Evolutionary conservation across 2,797 vertebrate species (phyloP), one percentile per base, ranked within the genome.

Genomic region (Aratinga solstitialis): DNA sequence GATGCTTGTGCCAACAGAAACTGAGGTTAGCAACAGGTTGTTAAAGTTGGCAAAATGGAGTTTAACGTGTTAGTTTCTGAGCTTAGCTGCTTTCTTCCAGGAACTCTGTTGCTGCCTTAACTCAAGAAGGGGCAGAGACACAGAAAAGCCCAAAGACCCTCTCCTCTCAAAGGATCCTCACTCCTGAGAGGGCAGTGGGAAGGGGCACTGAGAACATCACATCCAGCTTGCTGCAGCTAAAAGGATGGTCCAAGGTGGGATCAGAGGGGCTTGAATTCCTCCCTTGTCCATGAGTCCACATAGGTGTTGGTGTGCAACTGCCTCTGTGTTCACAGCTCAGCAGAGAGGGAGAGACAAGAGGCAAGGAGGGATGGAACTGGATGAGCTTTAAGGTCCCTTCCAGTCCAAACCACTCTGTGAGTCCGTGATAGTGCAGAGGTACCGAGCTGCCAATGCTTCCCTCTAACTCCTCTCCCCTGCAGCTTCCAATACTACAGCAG

Each of bases 231-330:
- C 56, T 40, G 36, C 63, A 68, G 45, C 72, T 50, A 13, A 34
- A 78, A 69, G 36, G 50, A 43, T 43, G 34, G 32, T 43, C 13
- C 30, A 12, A 30, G 56, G 29, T 32, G 38, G 29, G 23, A 48
- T 62, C 7, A 11, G 47, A 71, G 42, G 32, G n/a, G n/a, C 56
- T 0, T 62, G 36, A 68, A 68, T 65, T 76, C 38, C 34, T 53
- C 50, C 45, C 34, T 76, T 20, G n/a, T 20, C n/a, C 2, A 0
- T 5, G 6, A 48, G 17, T 32, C n/a, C 4, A 2, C 59, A 29
- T 2, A 18, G 5, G n/a, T 23, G 29, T 26, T 47, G 42, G 47
- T 0, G 2, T 40, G 51, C 0, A 2, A 80, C 30, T 29, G 30
- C 24, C 59, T 34, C 63, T 59, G 22, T 1, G 1, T 27, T 67